Conservation (phyloP, 2,797 vertebrate species). For the Siniperca undulata region DNA sequence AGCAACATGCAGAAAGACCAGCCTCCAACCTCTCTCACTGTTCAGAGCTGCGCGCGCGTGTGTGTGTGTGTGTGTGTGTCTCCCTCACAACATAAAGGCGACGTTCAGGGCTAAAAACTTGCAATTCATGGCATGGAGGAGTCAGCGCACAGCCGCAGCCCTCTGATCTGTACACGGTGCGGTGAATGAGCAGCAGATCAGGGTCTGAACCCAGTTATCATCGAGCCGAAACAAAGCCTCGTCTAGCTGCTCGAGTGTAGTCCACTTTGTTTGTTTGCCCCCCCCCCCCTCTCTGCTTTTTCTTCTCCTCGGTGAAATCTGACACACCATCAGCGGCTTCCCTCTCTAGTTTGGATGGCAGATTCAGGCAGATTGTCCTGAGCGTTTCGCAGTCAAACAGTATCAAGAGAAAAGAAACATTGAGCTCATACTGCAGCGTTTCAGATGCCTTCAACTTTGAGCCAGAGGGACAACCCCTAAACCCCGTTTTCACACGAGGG, state of each 20-base stretch:
- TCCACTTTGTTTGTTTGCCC: neutral
- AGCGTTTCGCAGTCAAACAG: conserved; percentile 28
- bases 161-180: conserved; percentile 24
- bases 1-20: conserved; percentile 50
- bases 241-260: conserved; percentile 28
- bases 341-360: conserved; percentile 35
- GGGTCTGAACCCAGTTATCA: conserved; percentile 37
- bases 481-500: conserved; percentile 57
- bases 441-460: conserved; percentile 63
- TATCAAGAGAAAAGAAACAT: conserved; percentile 4
- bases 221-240: conserved; percentile 54
- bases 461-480: conserved; percentile 57
- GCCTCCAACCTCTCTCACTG: conserved; percentile 41
- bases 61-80: conserved; percentile 16
- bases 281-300: too few relatives aligned
- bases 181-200: conserved; percentile 43
- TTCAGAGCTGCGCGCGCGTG: conserved; percentile 1
- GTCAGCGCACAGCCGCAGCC: conserved; percentile 45
- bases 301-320: conserved; percentile 58
- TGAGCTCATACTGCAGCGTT: conserved; percentile 31
- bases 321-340: conserved; percentile 54
- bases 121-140: conserved; percentile 67
- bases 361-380: conserved; percentile 44
- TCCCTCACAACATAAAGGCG: conserved; percentile 73
- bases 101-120: conserved; percentile 64